Base-by-base conservation (phyloP, 2,113 vertebrate species). In the Chunga burmeisteri region DNA sequence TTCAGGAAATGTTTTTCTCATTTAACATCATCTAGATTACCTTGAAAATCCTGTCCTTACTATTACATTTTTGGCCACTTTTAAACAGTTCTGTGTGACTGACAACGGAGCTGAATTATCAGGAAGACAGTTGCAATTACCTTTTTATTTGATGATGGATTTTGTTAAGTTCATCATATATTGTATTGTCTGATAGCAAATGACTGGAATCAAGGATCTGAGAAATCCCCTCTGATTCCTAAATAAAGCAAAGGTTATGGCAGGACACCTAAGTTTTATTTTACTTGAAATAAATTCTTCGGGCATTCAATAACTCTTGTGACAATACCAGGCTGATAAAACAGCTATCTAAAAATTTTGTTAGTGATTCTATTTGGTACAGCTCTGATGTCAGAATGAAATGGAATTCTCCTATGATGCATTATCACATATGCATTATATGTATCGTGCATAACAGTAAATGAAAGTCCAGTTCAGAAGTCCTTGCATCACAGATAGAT, bases 381-480 rank as follows among this genome's bases (percentile, higher is more conserved):
- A 70, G 20, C 29, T 84, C 70, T 80, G 34, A 56, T 78, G 42
- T 49, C 62, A 88, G 38, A 84, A 84, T 19, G 30, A 75, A 89
- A 53, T 34, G 11, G 42, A 78, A 53, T 87, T 84, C 36, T 36
- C 13, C 53, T 56, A 34, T 56, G 81, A 49, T 32, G 26, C 32
- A 4, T 30, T 73, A 34, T 19, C 34, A 56, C 19, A 26, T 3
- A 8, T 80, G 29, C 12, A 27, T 44, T 65, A 52, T 18, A 40
- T 0, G 1, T 30, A 20, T 9, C 27, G 30, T 7, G 7, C 1
- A 2, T 79, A n/a, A 55, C 22, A 23, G 44, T 13, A n/a, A 3
- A 6, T 42, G 21, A 53, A 59, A 72, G 16, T 80, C 56, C 32
- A 56, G 13, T 49, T 85, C n/a, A 65, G 88, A 89, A 71, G 11